Evolutionary conservation across 2,888 invertebrate species (phyloP), one percentile per base, ranked within the genome.

Genomic region (Macrophya annulata): DNA sequence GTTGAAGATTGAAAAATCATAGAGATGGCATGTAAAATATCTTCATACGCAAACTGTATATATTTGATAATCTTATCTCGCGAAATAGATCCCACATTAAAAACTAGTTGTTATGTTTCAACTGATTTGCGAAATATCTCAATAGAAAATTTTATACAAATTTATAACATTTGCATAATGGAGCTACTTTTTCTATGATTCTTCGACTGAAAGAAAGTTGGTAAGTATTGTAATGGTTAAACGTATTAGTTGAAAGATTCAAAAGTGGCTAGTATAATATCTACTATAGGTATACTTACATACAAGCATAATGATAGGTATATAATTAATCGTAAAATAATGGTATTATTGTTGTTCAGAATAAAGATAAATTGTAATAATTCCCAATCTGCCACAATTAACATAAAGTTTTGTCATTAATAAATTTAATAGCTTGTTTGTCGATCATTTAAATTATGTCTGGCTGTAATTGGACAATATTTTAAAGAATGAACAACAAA

Each of bases 341-440:
- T 51, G 48, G 48, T 68, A 71, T 65, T 68, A 85, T 51, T 65
- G 45, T 15, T 82, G 5, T 15, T 72, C 5, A 51, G 21, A 43
- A 71, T 48, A 43, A 81, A 55, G 62, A 85, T 85, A 81, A 86
- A 87, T 85, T 45, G 72, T 86, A 87, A 87, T 86, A 84, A 91
- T 88, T 87, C 91, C 90, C 91, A 91, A 91, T 87, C 89, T 91
- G 90, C 89, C 90, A 91, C 90, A 86, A 87, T 92, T 90, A 91
- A 92, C 90, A 91, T 85, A 86, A 91, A 91, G 90, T 89, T 89
- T 92, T 88, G 86, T 90, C 90, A 89, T 87, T 91, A 92, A 91
- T 91, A 92, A 92, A 91, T 89, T 89, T 72, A 68, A 83, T 43
- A 59, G 62, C 62, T n/a, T 43, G 81, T 43, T 81, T 43, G 40